phyloP scores from a whole-genome alignment of 1,140 invertebrate species.

The Bilobella aurantiaca region DNA sequence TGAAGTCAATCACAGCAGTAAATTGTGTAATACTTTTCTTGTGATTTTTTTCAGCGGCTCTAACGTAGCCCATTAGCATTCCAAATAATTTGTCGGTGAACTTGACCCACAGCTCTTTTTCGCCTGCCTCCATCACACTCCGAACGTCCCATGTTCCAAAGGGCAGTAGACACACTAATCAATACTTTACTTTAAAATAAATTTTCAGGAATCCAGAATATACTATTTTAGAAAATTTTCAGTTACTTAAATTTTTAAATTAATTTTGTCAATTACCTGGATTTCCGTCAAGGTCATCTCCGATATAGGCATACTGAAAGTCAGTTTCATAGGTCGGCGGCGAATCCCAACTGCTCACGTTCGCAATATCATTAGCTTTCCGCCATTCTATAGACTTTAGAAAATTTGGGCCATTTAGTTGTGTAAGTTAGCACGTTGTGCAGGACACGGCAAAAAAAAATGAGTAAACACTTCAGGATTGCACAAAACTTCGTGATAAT shows the following conservation, averaged over 20 bases:
- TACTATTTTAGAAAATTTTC: background rate
- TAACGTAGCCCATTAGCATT: background rate
- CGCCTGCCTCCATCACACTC: conserved; percentile 10
- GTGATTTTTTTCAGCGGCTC: background rate
- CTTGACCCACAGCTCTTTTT: conserved; percentile 12
- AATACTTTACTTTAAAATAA: background rate
- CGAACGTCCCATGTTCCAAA: conserved; percentile 28
- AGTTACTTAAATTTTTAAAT: background rate
- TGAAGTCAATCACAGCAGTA: conserved; percentile 18
- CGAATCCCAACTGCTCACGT: conserved; percentile 53
- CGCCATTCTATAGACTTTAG: conserved; percentile 71
- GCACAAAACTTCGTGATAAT: too few relatives aligned
- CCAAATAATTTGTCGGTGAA: conserved; percentile 1
- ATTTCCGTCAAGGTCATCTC: conserved; percentile 73
- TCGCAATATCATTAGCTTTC: conserved; percentile 64
- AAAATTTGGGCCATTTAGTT: too few relatives aligned
- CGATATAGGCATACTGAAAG: conserved; percentile 62
- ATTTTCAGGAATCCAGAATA: too few relatives aligned
- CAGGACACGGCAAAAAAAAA: too few relatives aligned
- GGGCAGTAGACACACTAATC: conserved; percentile 19
- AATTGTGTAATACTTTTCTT: conserved; percentile 14
- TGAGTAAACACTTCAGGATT: too few relatives aligned
- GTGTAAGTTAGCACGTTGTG: too few relatives aligned
- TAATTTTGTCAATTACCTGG: too few relatives aligned
- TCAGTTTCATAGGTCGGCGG: conserved; percentile 60